Base-by-base conservation (phyloP, 2,113 vertebrate species). In the Misgurnus anguillicaudatus region DNA sequence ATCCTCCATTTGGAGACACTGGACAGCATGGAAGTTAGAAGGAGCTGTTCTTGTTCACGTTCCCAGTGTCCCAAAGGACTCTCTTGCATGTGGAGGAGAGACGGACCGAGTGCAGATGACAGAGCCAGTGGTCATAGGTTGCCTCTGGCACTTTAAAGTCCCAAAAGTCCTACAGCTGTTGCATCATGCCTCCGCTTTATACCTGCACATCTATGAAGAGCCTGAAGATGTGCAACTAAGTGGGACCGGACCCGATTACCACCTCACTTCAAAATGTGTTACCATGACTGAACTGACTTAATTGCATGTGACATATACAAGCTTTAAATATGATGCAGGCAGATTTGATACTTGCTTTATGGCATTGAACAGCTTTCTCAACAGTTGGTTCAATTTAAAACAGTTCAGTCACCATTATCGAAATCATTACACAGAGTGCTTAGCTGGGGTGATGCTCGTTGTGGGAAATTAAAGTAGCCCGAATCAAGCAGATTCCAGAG, bases 41-140 rank as follows among this genome's bases (percentile, higher is more conserved):
- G 10, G 48, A 72, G 70, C 78, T 80, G 78, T 58, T 57, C 51
- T 67, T 80, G 70, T 61, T 80, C 78, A 80, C 78, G 51, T 74
- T 74, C 21, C 70, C 48, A 31, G 11, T 65, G 61, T 74, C 78
- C 68, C 78, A 11, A 31, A 80, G 48, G 62, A 16, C 69, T 65
- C 10, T 48, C 62, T 63, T 58, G 62, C 48, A 66, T 80, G 78
- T 65, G 69, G 78, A 64, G 31, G 11, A 24, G 13, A 66, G 58
- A 76, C 48, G 38, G 61, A 73, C 63, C 69, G 57, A 57, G 60
- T 65, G 42, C 68, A 64, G 78, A 63, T 63, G 58, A 79, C 62
- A 9, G 69, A 55, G 24, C 47, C 9, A 70, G 9, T 60, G 77
- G 47, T 77, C 36, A 58, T 21, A 77, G 24, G 36, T 67, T 11